phyloP scores from a whole-genome alignment of 2,888 invertebrate species.

The Meteorus colon region DNA sequence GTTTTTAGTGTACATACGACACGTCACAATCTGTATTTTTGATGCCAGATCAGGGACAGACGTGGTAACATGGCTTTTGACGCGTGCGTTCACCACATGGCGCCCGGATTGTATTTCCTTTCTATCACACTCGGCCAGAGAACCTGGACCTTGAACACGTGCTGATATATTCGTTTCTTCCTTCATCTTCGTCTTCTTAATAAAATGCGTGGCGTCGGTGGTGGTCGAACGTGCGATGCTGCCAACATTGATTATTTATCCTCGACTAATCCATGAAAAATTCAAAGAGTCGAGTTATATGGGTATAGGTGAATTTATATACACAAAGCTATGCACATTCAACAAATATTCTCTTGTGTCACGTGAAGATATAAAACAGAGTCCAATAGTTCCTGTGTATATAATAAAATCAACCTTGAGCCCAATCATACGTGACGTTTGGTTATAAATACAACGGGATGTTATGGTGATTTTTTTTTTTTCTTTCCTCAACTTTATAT shows the following conservation, averaged over 20 bases:
- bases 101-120: conserved; percentile 30
- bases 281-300: conserved; percentile 9
- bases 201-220: conserved; percentile 27
- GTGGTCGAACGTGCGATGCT: conserved; percentile 30
- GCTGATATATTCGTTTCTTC: conserved; percentile 23
- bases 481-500: neutral
- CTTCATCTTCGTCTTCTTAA: conserved; percentile 15
- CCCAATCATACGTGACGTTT: conserved; percentile 16
- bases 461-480: neutral
- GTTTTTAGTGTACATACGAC: conserved; percentile 15
- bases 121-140: conserved; percentile 25
- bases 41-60: conserved; percentile 40
- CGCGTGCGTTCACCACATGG: conserved; percentile 42
- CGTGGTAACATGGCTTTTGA: conserved; percentile 34
- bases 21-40: conserved; percentile 33
- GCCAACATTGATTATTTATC: conserved; percentile 40
- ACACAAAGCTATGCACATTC: too few relatives aligned
- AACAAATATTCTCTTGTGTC: neutral
- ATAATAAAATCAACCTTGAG: neutral
- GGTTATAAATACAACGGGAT: neutral
- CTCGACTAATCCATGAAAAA: conserved; percentile 33
- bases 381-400: neutral
- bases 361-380: neutral
- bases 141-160: conserved; percentile 37
- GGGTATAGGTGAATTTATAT: too few relatives aligned